Evolutionary conservation across 2,797 vertebrate genomes (phyloP), one percentile per base, ranked within the genome.

Genomic region (Lophotriccus pileatus): DNA sequence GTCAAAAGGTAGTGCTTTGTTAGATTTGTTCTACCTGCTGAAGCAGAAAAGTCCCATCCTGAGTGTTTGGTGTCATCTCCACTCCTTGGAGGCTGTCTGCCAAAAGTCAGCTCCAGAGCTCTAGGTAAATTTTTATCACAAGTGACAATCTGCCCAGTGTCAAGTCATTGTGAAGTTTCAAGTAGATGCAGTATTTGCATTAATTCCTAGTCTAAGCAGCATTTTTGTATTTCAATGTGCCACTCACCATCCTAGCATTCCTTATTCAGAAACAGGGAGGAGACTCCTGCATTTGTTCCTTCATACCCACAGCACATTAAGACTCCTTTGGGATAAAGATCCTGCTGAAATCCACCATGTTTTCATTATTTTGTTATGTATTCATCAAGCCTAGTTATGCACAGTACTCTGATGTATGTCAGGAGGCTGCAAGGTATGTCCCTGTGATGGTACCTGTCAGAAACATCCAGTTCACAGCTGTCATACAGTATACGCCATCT

Each of bases 381-480:
- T 81, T 80, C 50, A 76, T 73, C 32, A 73, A 67, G 67, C 32
- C 17, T 67, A 23, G 44, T 46, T 89, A 89, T 78, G 28, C 34
- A 78, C 62, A 46, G 56, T 63, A 52, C 63, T 90, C 49, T 76
- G 67, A 76, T 76, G 46, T 44, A 28, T 90, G 59, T 69, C 79
- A 83, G 37, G 67, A 84, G 21, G 36, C 69, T 87, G 46, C 19
- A 30, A 25, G 32, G 21, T 44, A 50, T 14, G 66, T 63, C 34
- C 52, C 59, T 60, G 47, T 9, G 52, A 90, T 53, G 27, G 55
- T 27, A 92, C 73, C 66, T 88, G 73, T 91, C 84, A 86, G 89
- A 93, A 95, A 70, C 47, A 52, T 76, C 64, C 55, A 59, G 36
- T 69, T 87, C 79, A 89, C 55, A 86, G 76, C 77, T 95, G 89